Conservation (phyloP, 2,797 vertebrate genomes). For the Glyptemys insculpta region DNA sequence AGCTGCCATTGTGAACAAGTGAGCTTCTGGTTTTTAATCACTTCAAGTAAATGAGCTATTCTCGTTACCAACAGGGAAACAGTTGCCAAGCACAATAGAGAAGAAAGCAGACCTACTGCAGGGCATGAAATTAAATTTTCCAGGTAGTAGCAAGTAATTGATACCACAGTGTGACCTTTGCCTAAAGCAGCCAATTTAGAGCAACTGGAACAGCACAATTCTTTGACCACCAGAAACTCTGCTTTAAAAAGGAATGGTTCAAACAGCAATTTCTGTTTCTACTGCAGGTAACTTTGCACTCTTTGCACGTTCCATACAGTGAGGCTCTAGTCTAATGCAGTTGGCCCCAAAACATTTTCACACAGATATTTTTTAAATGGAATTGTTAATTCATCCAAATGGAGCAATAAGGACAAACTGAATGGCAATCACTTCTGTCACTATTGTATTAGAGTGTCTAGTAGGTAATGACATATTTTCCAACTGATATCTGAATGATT, state of each 20-base stretch:
- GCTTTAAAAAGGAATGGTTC: not conserved
- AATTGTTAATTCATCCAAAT: constrained; percentile 35
- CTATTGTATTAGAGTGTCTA: not conserved
- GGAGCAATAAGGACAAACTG: not conserved
- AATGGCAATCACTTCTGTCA: not conserved
- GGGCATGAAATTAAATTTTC: constrained; percentile 83
- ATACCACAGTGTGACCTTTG: constrained; percentile 76
- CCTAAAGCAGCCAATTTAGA: constrained; percentile 63
- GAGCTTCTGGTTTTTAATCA: constrained; percentile 58
- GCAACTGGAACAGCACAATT: not conserved
- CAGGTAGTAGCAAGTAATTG: constrained; percentile 81
- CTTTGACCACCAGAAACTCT: constrained; percentile 31
- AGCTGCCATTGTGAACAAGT: constrained; percentile 47
- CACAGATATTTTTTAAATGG: constrained; percentile 16
- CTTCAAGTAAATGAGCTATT: constrained; percentile 59
- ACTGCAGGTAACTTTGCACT: constrained; percentile 8
- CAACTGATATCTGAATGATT: not conserved
- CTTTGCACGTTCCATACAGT: not conserved
- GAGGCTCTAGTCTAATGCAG: constrained; percentile 19
- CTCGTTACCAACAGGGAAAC: constrained; percentile 65
- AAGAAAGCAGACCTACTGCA: constrained; percentile 77
- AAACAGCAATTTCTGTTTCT: not conserved
- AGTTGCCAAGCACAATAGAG: constrained; percentile 70
- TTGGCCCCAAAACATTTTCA: not conserved
- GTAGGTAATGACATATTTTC: not conserved